Conservation (phyloP, 2,888 invertebrate genomes). For the Cheilosia impressa region DNA sequence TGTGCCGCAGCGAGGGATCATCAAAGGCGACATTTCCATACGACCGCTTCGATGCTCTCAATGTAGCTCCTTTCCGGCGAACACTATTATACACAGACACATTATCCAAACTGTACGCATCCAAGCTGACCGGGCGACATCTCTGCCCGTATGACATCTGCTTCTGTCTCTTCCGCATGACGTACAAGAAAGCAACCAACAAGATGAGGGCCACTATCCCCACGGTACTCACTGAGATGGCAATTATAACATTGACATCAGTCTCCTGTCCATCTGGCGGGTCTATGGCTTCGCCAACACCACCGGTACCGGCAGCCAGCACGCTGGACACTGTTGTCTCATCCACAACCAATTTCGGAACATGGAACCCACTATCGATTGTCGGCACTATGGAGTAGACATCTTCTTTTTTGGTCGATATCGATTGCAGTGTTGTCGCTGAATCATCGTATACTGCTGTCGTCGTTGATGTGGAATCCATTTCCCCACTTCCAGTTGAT, state of each 20-base stretch:
- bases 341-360: slow-evolving; percentile 56
- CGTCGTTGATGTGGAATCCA: slow-evolving; percentile 46
- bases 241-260: slow-evolving; percentile 89
- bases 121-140: slow-evolving; percentile 93
- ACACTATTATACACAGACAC: slow-evolving; percentile 92
- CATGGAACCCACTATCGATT: slow-evolving; percentile 65
- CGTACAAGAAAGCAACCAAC: slow-evolving; percentile 90
- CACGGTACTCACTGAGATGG: slow-evolving; percentile 91
- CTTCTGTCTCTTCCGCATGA: slow-evolving; percentile 92
- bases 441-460: slow-evolving; percentile 52
- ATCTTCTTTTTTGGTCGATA: slow-evolving; percentile 77
- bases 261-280: slow-evolving; percentile 80
- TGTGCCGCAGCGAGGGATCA: slow-evolving; percentile 90
- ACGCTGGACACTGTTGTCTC: slow-evolving; percentile 44
- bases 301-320: slow-evolving; percentile 30
- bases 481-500: slow-evolving; percentile 36
- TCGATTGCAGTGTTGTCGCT: slow-evolving; percentile 67
- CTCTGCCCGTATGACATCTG: slow-evolving; percentile 93
- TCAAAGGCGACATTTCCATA: slow-evolving; percentile 96
- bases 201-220: slow-evolving; percentile 91
- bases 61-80: slow-evolving; percentile 90
- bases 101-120: slow-evolving; percentile 95
- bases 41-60: slow-evolving; percentile 92
- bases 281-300: slow-evolving; percentile 65
- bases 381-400: slow-evolving; percentile 76